A percentile compares a stretch with the other conserved stretches of the same genome.
Conservation (phyloP, 2,888 invertebrate species). For the Trachelus stipa region DNA sequence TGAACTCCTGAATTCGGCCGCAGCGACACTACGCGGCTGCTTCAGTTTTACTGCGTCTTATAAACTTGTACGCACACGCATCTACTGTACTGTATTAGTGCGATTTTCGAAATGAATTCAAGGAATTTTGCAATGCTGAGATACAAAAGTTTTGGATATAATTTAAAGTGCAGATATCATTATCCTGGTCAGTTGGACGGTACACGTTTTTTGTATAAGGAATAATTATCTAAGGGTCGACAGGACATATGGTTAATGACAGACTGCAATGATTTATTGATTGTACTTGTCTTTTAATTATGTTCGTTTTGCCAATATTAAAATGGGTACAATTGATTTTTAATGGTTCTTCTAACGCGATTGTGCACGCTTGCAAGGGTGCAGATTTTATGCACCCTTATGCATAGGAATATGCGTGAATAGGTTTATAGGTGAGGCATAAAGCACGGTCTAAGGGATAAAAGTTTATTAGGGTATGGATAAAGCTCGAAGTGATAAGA, state of each 20-base stretch:
- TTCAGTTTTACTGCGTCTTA: neutral
- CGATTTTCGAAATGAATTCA: neutral
- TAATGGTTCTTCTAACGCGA: neutral
- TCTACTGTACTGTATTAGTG: neutral
- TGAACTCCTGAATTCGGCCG: neutral
- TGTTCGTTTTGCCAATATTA: slow-evolving; percentile 19
- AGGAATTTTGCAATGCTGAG: neutral
- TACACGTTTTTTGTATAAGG: neutral
- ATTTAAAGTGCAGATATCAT: neutral
- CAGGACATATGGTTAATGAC: neutral
- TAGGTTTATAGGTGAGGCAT: neutral
- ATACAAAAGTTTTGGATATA: neutral
- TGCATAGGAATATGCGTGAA: neutral
- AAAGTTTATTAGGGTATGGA: neutral
- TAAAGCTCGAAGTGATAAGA: neutral
- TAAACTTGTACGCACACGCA: neutral
- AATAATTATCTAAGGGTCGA: neutral
- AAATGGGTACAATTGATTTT: slow-evolving; percentile 30
- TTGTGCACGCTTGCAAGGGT: neutral
- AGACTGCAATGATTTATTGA: neutral
- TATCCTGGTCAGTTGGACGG: neutral
- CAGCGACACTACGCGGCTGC: neutral
- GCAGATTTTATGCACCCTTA: neutral
- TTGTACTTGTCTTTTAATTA: slow-evolving; percentile 36
- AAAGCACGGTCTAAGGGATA: neutral